These are phyloP conservation scores for Dichetophora obliterata DNA, from an alignment of 2,888 invertebrate genomes.

Conservation along the genomic window DNA sequence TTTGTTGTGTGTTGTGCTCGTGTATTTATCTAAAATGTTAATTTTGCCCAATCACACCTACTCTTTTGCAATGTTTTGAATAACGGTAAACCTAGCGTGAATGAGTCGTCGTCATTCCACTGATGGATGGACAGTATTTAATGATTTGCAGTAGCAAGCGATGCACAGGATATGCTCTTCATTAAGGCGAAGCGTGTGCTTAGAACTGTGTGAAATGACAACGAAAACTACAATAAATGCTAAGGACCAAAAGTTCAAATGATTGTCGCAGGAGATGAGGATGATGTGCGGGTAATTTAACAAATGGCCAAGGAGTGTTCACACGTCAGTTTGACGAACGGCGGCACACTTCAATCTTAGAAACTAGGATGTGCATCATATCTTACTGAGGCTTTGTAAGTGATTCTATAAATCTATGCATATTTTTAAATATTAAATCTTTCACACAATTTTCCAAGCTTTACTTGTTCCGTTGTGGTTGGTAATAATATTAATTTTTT, in stretches of 20 bases:
- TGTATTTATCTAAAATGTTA: slow-evolving; percentile 38
- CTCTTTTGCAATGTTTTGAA: slow-evolving; percentile 13
- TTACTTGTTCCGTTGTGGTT: too few species aligned
- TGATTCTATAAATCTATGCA: too few species aligned
- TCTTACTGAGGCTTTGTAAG: too few species aligned
- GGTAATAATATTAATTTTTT: too few species aligned
- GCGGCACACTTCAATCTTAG: background rate
- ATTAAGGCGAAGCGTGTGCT: slow-evolving; percentile 40
- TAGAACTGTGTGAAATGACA: slow-evolving; percentile 42
- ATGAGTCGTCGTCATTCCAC: background rate
- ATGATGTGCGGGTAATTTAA: background rate
- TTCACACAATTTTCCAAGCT: too few species aligned
- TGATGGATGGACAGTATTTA: slow-evolving; percentile 41
- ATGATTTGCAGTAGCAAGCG: slow-evolving; percentile 39
- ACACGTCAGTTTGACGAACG: background rate
- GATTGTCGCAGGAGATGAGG: background rate
- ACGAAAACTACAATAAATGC: background rate
- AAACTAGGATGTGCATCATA: too few species aligned
- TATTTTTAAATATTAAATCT: too few species aligned
- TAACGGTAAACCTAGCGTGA: background rate
- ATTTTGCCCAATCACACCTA: slow-evolving; percentile 45
- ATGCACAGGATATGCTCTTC: slow-evolving; percentile 28
- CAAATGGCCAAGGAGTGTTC: background rate
- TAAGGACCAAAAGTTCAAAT: background rate
- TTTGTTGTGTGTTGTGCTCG: background rate